These are phyloP conservation scores for Eurois occulta DNA, from an alignment of 2,888 invertebrate species.

Conservation along the genomic window DNA sequence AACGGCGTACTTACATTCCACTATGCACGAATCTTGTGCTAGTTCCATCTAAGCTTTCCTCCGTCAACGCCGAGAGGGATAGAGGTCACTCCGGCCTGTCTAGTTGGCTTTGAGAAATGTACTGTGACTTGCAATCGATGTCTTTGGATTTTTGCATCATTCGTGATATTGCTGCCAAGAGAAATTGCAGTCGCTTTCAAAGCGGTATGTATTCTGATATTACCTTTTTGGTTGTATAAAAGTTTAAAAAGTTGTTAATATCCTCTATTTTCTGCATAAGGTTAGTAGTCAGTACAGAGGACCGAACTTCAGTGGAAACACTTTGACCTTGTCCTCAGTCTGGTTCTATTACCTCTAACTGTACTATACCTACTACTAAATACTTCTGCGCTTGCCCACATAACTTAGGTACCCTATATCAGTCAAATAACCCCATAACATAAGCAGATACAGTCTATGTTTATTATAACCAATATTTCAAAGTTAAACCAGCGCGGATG, in stretches of 20 bases:
- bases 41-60: slow-evolving; percentile 35
- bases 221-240: too few species aligned
- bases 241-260: too few species aligned
- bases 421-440: background rate
- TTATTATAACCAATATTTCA: slow-evolving; percentile 59
- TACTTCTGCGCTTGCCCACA: background rate
- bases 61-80: slow-evolving; percentile 44
- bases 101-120: background rate
- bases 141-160: slow-evolving; percentile 13
- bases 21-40: slow-evolving; percentile 13
- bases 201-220: too few species aligned
- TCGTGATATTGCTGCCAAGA: background rate
- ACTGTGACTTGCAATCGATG: background rate
- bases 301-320: too few species aligned
- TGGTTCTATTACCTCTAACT: too few species aligned
- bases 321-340: too few species aligned
- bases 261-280: too few species aligned
- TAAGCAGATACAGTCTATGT: slow-evolving; percentile 27
- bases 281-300: too few species aligned
- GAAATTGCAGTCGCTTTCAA: background rate
- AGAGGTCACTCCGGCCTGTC: slow-evolving; percentile 17
- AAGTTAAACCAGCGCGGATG: slow-evolving; percentile 55
- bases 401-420: background rate
- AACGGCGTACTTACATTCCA: background rate
- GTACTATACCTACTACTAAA: background rate